These are phyloP conservation scores for Drosophila ohnishii DNA, from an alignment of 1,140 invertebrate species.

Conservation along the genomic window DNA sequence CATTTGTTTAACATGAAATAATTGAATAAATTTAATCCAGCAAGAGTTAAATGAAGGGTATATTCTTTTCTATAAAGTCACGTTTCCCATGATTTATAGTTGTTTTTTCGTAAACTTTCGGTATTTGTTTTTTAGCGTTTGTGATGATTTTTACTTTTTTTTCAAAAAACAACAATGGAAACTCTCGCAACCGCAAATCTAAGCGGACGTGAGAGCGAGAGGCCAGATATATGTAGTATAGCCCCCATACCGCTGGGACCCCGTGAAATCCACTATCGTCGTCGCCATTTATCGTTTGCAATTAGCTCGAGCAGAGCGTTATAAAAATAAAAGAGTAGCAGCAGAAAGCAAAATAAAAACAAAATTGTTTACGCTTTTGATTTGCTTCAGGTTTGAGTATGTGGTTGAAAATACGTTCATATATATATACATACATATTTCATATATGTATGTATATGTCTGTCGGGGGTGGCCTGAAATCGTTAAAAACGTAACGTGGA, in stretches of 20 bases:
- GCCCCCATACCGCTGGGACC: slow-evolving; percentile 2
- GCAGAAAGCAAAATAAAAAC: slow-evolving; percentile 56
- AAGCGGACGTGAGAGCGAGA: slow-evolving; percentile 30
- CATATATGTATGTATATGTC: slow-evolving; percentile 5
- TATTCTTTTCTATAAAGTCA: slow-evolving; percentile 16
- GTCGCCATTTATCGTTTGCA: slow-evolving; percentile 58
- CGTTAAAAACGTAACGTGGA: slow-evolving; percentile 23
- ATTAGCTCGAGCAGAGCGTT: slow-evolving; percentile 64
- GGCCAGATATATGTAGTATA: slow-evolving; percentile 4
- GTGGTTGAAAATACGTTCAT: slow-evolving; percentile 4
- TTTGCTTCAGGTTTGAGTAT: slow-evolving; percentile 30
- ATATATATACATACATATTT: background rate
- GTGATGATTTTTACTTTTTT: slow-evolving; percentile 14
- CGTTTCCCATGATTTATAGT: slow-evolving; percentile 26
- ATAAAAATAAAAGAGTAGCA: slow-evolving; percentile 62
- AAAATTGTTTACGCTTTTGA: slow-evolving; percentile 73
- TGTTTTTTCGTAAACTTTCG: slow-evolving; percentile 25
- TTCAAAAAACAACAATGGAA: slow-evolving; percentile 33
- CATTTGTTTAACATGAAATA: background rate
- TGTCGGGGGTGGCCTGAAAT: slow-evolving; percentile 33
- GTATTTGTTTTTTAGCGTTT: slow-evolving; percentile 23
- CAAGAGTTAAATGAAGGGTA: slow-evolving; percentile 9
- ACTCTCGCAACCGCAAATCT: slow-evolving; percentile 54
- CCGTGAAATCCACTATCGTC: slow-evolving; percentile 29
- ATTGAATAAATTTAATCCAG: background rate